Base-by-base conservation (phyloP, 2,888 invertebrate species). In the Magallana nippona region DNA sequence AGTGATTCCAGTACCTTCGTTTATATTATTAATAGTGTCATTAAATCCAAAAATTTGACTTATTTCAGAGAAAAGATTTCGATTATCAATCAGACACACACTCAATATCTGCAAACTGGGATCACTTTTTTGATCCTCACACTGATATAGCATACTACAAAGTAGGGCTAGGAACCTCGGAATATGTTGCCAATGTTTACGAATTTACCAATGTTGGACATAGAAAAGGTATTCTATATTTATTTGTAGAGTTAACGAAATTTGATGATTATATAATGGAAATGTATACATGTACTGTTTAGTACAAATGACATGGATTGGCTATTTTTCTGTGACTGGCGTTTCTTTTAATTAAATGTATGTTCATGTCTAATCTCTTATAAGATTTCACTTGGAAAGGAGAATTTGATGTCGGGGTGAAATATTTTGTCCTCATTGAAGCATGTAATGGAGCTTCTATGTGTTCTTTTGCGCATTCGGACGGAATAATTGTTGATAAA, bases 371-470 rank as follows among this genome's bases (percentile, higher is more conserved):
- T 44, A 5, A 44, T 44, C 5, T 44, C 44, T 44, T 44, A 44
- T 8, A 44, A 87, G 90, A 83, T 15, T 80, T 84, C 55, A 63
- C 71, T 13, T 90, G 89, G 89, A 86, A 84, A 15, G 83, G 83
- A 8, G 19, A 83, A 1, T 88, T 89, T 56, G 82, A 55, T 1
- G 83, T 86, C 11, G 90, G 90, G 1, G 78, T 80, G 17, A 86
- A 63, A n/a, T 88, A 89, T 22, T 89, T 86, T 78, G 82, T 82
- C 11, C 86, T 85, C 11, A 85, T 89, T 10, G 84, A 89, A 77
- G 88, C 87, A 11, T 90, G 90, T 83, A 90, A 90, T 78, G 78
- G 80, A 55, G 90, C 88, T 10, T 84, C 78, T 1, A 78, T 89
- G n/a, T 90, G 90, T 78, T 83, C 81, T 2, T 44, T 15, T 13